phyloP scores from a whole-genome alignment of 2,888 invertebrate species.

The Schrankia costaestrigalis region DNA sequence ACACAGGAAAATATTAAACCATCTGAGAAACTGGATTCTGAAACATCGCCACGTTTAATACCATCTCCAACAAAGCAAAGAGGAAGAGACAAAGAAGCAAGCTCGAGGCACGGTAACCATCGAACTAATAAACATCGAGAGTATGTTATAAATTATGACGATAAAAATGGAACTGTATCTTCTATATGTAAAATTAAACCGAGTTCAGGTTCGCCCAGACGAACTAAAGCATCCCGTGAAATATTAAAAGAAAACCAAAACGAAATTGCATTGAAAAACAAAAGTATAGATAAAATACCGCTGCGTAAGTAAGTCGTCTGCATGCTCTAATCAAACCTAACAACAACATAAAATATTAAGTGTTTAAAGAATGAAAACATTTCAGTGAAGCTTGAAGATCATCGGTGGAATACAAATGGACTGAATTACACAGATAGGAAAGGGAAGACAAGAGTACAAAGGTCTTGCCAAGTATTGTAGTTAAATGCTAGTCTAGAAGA shows the following conservation, averaged over 20 bases:
- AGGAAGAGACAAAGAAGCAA: conserved; percentile 35
- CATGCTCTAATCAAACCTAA: conserved; percentile 58
- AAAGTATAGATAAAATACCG: conserved; percentile 56
- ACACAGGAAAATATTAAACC: conserved; percentile 26
- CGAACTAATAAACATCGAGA: conserved; percentile 53
- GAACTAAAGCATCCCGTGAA: conserved; percentile 49
- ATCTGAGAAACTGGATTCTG: conserved; percentile 27
- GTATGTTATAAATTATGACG: conserved; percentile 73
- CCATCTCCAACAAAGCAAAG: conserved; percentile 16
- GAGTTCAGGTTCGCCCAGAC: conserved; percentile 44
- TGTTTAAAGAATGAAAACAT: conserved; percentile 62
- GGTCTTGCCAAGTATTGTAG: conserved; percentile 71
- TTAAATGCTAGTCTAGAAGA: conserved; percentile 37
- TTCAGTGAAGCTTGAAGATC: conserved; percentile 72
- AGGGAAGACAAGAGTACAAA: conserved; percentile 59
- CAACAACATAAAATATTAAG: conserved; percentile 45
- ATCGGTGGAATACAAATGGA: conserved; percentile 52
- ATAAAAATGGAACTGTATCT: conserved; percentile 73
- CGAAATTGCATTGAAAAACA: conserved; percentile 48
- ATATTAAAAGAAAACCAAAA: conserved; percentile 46
- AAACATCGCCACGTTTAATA: conserved; percentile 18
- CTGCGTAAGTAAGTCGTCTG: conserved; percentile 74
- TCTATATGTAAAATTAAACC: conserved; percentile 66
- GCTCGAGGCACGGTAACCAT: conserved; percentile 30
- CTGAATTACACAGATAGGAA: conserved; percentile 50